Base-by-base conservation (phyloP, 2,113 vertebrate genomes). In the Serilophus lunatus region DNA sequence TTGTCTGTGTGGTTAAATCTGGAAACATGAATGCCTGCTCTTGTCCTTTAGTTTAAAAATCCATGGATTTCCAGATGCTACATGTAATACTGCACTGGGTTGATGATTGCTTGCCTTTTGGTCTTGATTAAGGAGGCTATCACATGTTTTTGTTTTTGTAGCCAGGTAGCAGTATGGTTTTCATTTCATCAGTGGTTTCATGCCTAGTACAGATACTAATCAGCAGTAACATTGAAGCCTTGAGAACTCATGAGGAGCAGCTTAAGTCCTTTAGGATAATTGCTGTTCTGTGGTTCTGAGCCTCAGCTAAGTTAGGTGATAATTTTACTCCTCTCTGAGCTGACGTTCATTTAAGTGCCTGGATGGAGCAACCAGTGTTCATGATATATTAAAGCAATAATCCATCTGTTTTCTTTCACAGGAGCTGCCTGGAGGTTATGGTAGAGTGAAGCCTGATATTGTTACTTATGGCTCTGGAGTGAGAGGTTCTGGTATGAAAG, bases 391-490 rank as follows among this genome's bases (percentile, higher is more conserved):
- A 76, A 44, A 44, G 8, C 36, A 85, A 5, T 60, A 85, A 88
- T 72, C 7, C 9, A 3, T 59, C 33, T 7, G 1, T 63, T 88
- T 82, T 66, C 20, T 64, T 86, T 64, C 28, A 5, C 94, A 99
- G 99, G 99, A 99, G 92, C 98, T 99, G 45, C 99, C 99, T 4
- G 99, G 99, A 33, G 99, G 99, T 38, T 99, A 99, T 0, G 99
- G 99, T 75, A 97, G 99, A 54, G 97, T 99, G 96, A 99, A 99
- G 91, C 99, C 99, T 9, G 99, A 99, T 63, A 99, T 99, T 12
- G 99, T 99, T 72, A 99, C 99, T 18, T 99, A 99, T 0, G 99
- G 99, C 40, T 99, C 99, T 17, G 99, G 99, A 7, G 99, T 99
- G 60, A 98, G 99, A 40, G 99, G 99, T 15, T 99, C 99, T 3